Base-by-base conservation (phyloP, 2,797 vertebrate species). In the Eulemur albifrons region DNA sequence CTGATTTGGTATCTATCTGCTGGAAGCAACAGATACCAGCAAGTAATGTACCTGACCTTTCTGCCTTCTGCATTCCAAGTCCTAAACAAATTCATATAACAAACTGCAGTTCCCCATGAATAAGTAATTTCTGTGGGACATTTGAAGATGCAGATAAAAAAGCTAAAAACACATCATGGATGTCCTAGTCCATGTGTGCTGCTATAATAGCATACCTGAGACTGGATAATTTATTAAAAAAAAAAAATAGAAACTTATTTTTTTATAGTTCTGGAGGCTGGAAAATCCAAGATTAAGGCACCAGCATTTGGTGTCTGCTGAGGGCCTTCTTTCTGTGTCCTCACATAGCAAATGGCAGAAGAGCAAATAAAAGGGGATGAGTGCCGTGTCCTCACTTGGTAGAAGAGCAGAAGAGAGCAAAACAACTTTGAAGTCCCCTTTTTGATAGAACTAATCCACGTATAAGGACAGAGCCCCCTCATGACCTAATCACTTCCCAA, bases 41-140 rank as follows among this genome's bases (percentile, higher is more conserved):
- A 96, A 83, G 15, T 54, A 84, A 90, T 82, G 54, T 38, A 43
- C 20, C 30, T 93, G 18, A 30, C 9, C 25, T 86, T 96, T 96
- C 14, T 69, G 25, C 72, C 61, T 57, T 94, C 63, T 54, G 11
- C 15, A 83, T 67, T 54, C 35, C 73, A 88, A 73, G 12, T 11
- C 5, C 69, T 93, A 35, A 90, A 84, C 30, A 48, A 59, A 92
- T 48, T 43, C 11, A 75, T 25, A 17, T 7, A 91, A 80, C 7
- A 67, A 83, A 79, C 1, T 77, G 1, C 14, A 70, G 48, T 85
- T 77, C n/a, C 45, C 65, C 32, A n/a, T 61, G n/a, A 87, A 50
- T 35, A 93, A 90, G 45, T 59, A 8, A 77, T 91, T 86, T 86
- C 63, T 72, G 15, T 76, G 10, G 18, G 8, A 59, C 50, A 84